phyloP scores from a whole-genome alignment of 2,888 invertebrate species.

The Epistrophe grossulariae region DNA sequence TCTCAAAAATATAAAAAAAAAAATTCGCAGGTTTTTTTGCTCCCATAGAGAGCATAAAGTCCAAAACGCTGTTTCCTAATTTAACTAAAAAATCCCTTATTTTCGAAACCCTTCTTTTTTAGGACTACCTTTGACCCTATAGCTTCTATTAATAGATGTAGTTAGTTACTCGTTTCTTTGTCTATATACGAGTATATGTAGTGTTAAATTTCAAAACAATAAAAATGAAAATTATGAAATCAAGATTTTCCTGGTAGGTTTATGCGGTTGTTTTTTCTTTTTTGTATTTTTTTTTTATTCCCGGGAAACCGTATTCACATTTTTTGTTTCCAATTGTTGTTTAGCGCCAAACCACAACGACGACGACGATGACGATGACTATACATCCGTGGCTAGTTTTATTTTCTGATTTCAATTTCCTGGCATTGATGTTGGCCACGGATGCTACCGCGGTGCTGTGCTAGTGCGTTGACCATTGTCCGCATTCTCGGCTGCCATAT shows the following conservation, averaged over 20 bases:
- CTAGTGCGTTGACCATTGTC: constrained; percentile 58
- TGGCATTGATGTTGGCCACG: constrained; percentile 58
- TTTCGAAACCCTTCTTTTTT: not conserved
- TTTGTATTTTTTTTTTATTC: constrained; percentile 22
- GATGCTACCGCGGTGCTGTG: constrained; percentile 1
- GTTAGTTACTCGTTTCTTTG: not conserved
- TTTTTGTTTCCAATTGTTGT: constrained; percentile 46
- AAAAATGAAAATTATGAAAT: constrained; percentile 67
- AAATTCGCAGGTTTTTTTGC: too few relatives aligned
- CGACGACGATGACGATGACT: not conserved
- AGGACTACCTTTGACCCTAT: not conserved
- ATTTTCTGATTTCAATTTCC: constrained; percentile 53
- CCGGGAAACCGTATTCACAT: not conserved
- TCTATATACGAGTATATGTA: not conserved
- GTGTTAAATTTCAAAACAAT: constrained; percentile 8
- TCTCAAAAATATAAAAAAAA: too few relatives aligned
- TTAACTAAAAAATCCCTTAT: not conserved
- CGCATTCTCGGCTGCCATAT: constrained; percentile 47
- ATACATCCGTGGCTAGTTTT: not conserved
- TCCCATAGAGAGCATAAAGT: not conserved
- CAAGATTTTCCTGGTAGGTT: constrained; percentile 31
- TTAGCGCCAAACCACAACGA: constrained; percentile 52
- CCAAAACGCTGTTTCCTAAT: not conserved
- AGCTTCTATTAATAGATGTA: not conserved
- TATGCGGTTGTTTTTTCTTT: not conserved